A percentile compares a stretch with the other conserved stretches of the same genome.
Evolutionary conservation across 2,888 invertebrate genomes (phyloP).

Genomic region (Halictus ligatus): DNA sequence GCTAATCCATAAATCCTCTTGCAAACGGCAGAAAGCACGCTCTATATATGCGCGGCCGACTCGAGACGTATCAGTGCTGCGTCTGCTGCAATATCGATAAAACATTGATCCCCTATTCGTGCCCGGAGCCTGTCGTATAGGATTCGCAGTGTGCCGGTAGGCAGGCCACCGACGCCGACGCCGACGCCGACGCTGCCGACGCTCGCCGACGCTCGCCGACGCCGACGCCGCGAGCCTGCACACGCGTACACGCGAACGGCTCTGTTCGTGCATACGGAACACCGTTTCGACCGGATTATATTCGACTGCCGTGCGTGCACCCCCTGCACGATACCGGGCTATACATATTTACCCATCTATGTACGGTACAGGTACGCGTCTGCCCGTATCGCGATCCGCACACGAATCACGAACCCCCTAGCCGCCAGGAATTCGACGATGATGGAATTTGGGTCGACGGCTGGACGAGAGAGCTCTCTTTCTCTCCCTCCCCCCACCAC

Average conservation of each 20-base stretch:
- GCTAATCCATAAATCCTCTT: conserved; percentile 79
- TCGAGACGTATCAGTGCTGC: conserved; percentile 75
- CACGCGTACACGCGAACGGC: conserved; percentile 45
- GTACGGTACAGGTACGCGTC: conserved; percentile 52
- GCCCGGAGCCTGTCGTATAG: conserved; percentile 75
- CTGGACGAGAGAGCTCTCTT: conserved; percentile 26
- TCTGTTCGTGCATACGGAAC: conserved; percentile 67
- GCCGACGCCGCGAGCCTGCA: conserved; percentile 23
- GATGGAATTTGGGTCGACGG: conserved; percentile 70
- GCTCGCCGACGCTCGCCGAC: conserved; percentile 4
- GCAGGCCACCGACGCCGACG: conserved; percentile 44
- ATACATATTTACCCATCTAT: conserved; percentile 44
- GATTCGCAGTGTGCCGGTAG: conserved; percentile 76
- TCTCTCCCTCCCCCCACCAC: background rate
- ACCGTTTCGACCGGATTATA: conserved; percentile 67
- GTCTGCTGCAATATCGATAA: conserved; percentile 80
- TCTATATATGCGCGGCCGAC: conserved; percentile 71
- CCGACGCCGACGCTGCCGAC: conserved; percentile 21
- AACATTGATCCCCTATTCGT: conserved; percentile 81
- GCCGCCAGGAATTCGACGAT: conserved; percentile 64
- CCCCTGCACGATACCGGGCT: conserved; percentile 39
- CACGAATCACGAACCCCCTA: conserved; percentile 67
- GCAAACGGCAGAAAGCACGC: conserved; percentile 78
- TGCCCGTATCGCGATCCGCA: conserved; percentile 67
- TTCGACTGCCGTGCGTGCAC: conserved; percentile 64